Evolutionary conservation across 2,113 vertebrate genomes (phyloP).

Genomic region (Tragelaphus buxtoni): DNA sequence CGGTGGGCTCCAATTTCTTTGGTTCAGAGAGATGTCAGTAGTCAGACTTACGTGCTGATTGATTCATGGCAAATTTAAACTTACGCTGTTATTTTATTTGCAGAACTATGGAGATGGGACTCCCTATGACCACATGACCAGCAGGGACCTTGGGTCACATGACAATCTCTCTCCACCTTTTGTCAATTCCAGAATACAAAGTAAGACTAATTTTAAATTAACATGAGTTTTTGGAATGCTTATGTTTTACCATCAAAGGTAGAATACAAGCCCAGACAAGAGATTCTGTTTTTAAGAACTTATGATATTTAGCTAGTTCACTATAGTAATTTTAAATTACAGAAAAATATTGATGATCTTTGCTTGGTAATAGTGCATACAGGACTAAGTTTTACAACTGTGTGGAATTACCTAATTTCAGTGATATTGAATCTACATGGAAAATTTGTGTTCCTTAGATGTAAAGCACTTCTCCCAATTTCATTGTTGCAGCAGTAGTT

Average conservation of each 20-base stretch:
- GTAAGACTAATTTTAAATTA: slow-evolving; percentile 79
- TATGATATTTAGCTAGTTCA: not conserved
- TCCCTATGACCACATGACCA: slow-evolving; percentile 90
- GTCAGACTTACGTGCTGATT: not conserved
- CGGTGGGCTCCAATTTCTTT: not conserved
- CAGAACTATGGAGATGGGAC: slow-evolving; percentile 94
- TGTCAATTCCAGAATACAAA: slow-evolving; percentile 93
- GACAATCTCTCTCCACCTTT: slow-evolving; percentile 96
- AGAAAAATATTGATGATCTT: not conserved
- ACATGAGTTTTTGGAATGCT: not conserved
- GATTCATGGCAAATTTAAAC: not conserved
- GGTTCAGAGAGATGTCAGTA: not conserved
- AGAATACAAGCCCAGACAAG: not conserved
- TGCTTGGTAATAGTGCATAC: not conserved
- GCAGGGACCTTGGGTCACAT: slow-evolving; percentile 90
- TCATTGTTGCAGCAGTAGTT: not conserved
- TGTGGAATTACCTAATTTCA: not conserved
- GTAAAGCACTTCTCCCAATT: not conserved
- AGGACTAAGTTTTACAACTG: not conserved
- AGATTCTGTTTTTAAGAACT: not conserved
- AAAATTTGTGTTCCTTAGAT: not conserved
- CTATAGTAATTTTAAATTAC: not conserved
- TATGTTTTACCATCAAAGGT: not conserved
- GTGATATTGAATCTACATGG: not conserved
- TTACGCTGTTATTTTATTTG: slow-evolving; percentile 26